phyloP scores from a whole-genome alignment of 2,888 invertebrate species.

The Clusia tigrina region DNA sequence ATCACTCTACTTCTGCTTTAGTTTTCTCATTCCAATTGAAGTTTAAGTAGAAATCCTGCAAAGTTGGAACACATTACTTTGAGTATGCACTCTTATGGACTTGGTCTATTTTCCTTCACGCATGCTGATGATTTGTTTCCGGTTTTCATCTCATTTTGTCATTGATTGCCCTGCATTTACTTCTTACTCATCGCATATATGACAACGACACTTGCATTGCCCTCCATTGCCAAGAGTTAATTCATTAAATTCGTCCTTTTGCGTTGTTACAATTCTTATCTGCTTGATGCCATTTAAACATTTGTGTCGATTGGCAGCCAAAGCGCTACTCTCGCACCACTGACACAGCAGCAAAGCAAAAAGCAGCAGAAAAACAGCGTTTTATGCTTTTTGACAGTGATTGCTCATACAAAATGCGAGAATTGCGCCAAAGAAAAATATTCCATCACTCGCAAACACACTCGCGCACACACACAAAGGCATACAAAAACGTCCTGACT shows the following conservation, averaged over 20 bases:
- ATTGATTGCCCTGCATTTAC: neutral
- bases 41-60: no score
- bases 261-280: neutral
- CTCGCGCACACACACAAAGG: neutral
- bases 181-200: no score
- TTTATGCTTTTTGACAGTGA: slow-evolving; percentile 8
- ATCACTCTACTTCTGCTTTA: no score
- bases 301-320: neutral
- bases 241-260: neutral
- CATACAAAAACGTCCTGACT: neutral
- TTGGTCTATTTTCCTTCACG: no score
- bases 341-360: neutral
- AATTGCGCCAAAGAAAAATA: slow-evolving; percentile 1
- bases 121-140: no score
- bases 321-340: neutral
- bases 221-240: no score
- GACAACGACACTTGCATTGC: no score
- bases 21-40: no score
- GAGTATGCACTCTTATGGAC: no score
- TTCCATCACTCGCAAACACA: neutral
- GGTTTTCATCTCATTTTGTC: no score
- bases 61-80: no score
- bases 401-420: slow-evolving; percentile 10
- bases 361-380: neutral
- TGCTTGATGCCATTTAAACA: neutral